Conservation (phyloP, 2,888 invertebrate genomes). For the Nomada fabriciana region DNA sequence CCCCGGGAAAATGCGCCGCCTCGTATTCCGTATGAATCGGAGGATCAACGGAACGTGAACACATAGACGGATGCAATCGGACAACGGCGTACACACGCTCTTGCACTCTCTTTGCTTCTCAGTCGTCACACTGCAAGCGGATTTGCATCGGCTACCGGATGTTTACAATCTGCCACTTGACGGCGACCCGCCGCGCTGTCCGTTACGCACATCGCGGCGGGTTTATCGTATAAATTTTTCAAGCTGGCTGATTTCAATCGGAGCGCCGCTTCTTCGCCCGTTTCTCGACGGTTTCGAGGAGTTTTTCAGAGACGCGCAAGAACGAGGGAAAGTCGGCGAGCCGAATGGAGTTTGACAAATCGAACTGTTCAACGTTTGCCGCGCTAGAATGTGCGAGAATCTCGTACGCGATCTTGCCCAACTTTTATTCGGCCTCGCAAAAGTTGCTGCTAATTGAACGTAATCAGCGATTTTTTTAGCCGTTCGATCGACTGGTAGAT, state of each 20-base stretch:
- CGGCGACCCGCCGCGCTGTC: constrained; percentile 68
- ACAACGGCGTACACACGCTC: constrained; percentile 16
- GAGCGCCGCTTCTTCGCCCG: background rate
- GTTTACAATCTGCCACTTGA: constrained; percentile 82
- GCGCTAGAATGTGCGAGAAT: too few relatives aligned
- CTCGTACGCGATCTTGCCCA: too few relatives aligned
- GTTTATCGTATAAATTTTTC: constrained; percentile 51
- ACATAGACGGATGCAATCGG: constrained; percentile 35
- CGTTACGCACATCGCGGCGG: constrained; percentile 59
- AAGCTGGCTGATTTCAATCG: constrained; percentile 40
- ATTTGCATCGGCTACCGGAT: constrained; percentile 79
- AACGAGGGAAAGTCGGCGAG: too few relatives aligned
- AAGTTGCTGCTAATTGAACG: too few relatives aligned
- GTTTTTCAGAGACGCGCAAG: background rate
- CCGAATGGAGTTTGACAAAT: background rate
- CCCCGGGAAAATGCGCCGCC: constrained; percentile 33
- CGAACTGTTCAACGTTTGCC: too few relatives aligned
- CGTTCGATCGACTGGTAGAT: too few relatives aligned
- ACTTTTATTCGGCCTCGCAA: too few relatives aligned
- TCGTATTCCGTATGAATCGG: constrained; percentile 45
- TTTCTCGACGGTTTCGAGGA: background rate
- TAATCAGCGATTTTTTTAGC: too few relatives aligned
- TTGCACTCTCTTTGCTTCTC: constrained; percentile 28
- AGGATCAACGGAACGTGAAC: constrained; percentile 44
- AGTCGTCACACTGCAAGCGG: constrained; percentile 68